phyloP scores from a whole-genome alignment of 2,888 invertebrate species.

The Tipula vernalis region DNA sequence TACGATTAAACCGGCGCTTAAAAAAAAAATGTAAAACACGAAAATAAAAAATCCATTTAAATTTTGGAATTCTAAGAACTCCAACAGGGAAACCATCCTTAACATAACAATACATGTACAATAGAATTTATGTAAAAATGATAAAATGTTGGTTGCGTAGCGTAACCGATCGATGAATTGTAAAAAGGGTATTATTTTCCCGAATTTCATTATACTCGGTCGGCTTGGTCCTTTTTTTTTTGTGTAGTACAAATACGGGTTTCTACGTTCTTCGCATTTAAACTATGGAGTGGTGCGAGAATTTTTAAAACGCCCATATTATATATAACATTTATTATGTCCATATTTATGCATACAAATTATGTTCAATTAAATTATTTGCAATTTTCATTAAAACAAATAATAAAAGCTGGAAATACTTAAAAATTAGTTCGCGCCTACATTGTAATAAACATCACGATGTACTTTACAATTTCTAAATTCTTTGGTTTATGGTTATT shows the following conservation, averaged over 20 bases:
- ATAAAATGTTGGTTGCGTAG: background rate
- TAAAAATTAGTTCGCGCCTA: background rate
- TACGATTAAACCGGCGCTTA: background rate
- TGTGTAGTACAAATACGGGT: background rate
- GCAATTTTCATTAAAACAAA: background rate
- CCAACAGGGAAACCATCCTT: background rate
- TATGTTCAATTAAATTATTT: background rate
- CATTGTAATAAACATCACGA: background rate
- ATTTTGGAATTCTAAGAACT: background rate
- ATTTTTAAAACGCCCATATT: background rate
- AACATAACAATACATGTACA: background rate
- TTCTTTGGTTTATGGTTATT: background rate
- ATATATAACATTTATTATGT: background rate
- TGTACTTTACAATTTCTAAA: background rate
- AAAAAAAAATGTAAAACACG: background rate
- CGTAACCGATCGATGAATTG: background rate
- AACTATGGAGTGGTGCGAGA: background rate
- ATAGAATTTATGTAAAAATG: background rate
- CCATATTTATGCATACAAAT: background rate
- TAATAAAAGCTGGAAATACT: background rate
- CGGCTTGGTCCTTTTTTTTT: background rate
- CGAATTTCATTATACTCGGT: background rate
- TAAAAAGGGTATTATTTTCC: background rate
- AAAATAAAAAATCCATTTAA: background rate
- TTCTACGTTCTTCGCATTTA: background rate